These are phyloP conservation scores for Aricia artaxerxes DNA, from an alignment of 2,888 invertebrate species.

Conservation along the genomic window DNA sequence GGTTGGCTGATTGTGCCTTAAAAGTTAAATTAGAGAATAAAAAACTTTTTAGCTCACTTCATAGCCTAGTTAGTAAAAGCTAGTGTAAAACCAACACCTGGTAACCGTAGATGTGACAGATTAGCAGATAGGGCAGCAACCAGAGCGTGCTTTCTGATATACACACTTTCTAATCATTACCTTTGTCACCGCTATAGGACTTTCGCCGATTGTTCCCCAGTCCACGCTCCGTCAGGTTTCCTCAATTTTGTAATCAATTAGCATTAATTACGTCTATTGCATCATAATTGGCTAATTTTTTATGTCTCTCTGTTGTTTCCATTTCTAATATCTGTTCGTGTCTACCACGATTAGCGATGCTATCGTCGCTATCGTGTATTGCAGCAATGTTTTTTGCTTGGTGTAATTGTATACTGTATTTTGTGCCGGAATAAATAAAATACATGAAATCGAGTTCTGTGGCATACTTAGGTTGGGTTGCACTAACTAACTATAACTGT, in stretches of 20 bases:
- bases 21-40: too few relatives aligned
- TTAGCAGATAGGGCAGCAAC: conserved; percentile 75
- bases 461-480: too few relatives aligned
- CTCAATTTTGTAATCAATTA: conserved; percentile 61
- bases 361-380: neutral
- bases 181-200: conserved; percentile 75
- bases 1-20: too few relatives aligned
- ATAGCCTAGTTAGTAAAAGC: neutral
- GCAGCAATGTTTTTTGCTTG: neutral
- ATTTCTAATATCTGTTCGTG: neutral
- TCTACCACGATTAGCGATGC: neutral
- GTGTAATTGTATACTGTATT: neutral
- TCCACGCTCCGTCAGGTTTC: conserved; percentile 74
- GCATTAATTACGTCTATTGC: conserved; percentile 61
- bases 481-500: too few relatives aligned
- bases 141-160: conserved; percentile 77
- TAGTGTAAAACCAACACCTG: neutral
- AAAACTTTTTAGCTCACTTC: too few relatives aligned
- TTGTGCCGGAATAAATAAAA: neutral
- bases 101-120: conserved; percentile 62
- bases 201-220: conserved; percentile 74
- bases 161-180: conserved; percentile 79
- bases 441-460: too few relatives aligned
- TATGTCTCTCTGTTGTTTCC: neutral
- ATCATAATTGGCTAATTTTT: conserved; percentile 48